A percentile compares a stretch with the other conserved stretches of the same genome.
Conservation (phyloP, 2,888 invertebrate species). For the Drosophila suboccidentalis region DNA sequence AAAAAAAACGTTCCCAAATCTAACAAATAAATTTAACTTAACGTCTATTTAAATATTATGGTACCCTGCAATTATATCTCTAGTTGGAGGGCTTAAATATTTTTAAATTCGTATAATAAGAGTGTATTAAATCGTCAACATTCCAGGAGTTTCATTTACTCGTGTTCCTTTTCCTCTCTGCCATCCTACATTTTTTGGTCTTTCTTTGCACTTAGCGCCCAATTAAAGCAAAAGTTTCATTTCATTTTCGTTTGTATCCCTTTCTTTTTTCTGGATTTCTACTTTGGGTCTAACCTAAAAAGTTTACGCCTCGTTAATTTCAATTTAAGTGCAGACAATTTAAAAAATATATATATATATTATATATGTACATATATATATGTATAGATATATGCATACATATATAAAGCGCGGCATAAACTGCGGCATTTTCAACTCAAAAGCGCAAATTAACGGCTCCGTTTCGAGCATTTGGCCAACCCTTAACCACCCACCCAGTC, state of each 20-base stretch:
- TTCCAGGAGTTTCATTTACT: neutral
- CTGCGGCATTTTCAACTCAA: constrained; percentile 51
- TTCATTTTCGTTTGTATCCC: constrained; percentile 59
- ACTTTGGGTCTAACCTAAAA: constrained; percentile 54
- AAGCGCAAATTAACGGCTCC: constrained; percentile 75
- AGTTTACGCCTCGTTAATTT: constrained; percentile 82
- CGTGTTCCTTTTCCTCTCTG: neutral
- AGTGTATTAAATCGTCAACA: constrained; percentile 10
- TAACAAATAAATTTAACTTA: too few species aligned
- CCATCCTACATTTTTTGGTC: neutral
- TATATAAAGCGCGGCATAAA: constrained; percentile 31
- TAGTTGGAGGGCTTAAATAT: too few species aligned
- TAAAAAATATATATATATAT: constrained; percentile 39
- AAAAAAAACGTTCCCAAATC: too few species aligned
- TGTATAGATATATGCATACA: constrained; percentile 11
- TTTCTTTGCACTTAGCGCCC: constrained; percentile 70
- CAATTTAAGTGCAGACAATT: constrained; percentile 82
- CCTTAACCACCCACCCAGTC: constrained; percentile 26
- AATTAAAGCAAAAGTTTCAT: constrained; percentile 76
- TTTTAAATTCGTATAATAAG: neutral
- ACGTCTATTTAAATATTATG: too few species aligned
- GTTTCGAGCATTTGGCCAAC: constrained; percentile 44
- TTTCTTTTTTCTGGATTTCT: constrained; percentile 28
- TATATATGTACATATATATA: constrained; percentile 8
- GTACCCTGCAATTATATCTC: too few species aligned